A percentile compares a stretch with the other conserved stretches of the same genome.
Conservation (phyloP, 2,113 vertebrate species). For the Lepidothrix coronata region DNA sequence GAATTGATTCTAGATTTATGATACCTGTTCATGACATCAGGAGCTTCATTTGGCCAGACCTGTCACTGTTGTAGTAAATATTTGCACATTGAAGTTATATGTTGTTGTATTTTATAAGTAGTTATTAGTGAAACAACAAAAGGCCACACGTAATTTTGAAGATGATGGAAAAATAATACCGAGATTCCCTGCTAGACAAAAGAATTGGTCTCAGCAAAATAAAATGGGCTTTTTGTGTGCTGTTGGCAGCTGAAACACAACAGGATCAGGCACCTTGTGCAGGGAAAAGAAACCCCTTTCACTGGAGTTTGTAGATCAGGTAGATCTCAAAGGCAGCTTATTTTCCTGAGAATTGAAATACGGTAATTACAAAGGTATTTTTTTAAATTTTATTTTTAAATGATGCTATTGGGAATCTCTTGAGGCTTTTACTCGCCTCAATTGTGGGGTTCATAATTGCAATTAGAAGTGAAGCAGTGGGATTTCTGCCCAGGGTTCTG, state of each 20-base stretch:
- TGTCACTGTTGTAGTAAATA: slow-evolving; percentile 60
- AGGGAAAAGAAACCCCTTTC: slow-evolving; percentile 29
- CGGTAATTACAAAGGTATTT: not conserved
- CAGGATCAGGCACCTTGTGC: not conserved
- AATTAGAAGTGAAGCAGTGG: not conserved
- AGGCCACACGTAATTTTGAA: slow-evolving; percentile 51
- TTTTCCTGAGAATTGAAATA: not conserved
- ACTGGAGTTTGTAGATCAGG: not conserved
- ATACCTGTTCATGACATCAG: slow-evolving; percentile 31
- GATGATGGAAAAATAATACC: not conserved
- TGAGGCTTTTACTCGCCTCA: not conserved
- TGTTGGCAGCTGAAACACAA: slow-evolving; percentile 31
- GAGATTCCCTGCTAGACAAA: slow-evolving; percentile 43
- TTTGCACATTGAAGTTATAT: slow-evolving; percentile 38
- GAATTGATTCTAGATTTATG: slow-evolving; percentile 62
- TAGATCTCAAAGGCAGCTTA: not conserved
- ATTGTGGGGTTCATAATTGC: not conserved
- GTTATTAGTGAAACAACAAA: slow-evolving; percentile 48
- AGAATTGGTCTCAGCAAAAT: slow-evolving; percentile 42
- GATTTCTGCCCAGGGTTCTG: not conserved
- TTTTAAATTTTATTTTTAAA: not conserved
- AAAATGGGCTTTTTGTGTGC: not conserved
- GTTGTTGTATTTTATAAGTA: slow-evolving; percentile 19
- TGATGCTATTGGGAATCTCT: not conserved
- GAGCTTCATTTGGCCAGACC: slow-evolving; percentile 55